Conservation (phyloP, 2,797 vertebrate genomes). For the Darevskia nairensis region DNA sequence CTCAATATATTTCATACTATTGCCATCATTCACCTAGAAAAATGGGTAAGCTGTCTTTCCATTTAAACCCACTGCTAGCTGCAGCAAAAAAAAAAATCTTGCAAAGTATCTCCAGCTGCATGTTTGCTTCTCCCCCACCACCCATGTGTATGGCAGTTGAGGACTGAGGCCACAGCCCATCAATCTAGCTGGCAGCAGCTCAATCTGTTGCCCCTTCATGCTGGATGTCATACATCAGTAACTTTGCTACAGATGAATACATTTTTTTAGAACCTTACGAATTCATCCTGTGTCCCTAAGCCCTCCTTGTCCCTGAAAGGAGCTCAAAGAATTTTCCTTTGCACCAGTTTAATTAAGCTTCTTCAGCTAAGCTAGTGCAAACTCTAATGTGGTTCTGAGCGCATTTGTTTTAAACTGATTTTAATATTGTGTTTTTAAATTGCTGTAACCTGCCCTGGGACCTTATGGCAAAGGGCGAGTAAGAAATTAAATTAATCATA, state of each 20-base stretch:
- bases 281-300: not conserved
- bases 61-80: not conserved
- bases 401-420: not conserved
- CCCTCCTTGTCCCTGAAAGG: not conserved
- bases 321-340: not conserved
- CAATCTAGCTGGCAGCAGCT: not conserved
- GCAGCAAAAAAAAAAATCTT: not conserved
- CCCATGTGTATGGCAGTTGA: not conserved
- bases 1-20: not conserved
- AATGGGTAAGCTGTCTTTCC: not conserved
- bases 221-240: not conserved
- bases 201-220: not conserved
- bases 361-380: not conserved
- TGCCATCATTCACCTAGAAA: not conserved
- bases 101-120: not conserved
- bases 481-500: too few relatives aligned
- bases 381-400: not conserved
- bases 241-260: not conserved
- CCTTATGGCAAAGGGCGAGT: too few relatives aligned
- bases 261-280: not conserved
- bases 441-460: too few relatives aligned
- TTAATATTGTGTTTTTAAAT: too few relatives aligned
- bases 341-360: not conserved
- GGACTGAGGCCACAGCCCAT: not conserved
- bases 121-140: not conserved